phyloP scores from a whole-genome alignment of 2,113 vertebrate species.

The Eonycteris spelaea region DNA sequence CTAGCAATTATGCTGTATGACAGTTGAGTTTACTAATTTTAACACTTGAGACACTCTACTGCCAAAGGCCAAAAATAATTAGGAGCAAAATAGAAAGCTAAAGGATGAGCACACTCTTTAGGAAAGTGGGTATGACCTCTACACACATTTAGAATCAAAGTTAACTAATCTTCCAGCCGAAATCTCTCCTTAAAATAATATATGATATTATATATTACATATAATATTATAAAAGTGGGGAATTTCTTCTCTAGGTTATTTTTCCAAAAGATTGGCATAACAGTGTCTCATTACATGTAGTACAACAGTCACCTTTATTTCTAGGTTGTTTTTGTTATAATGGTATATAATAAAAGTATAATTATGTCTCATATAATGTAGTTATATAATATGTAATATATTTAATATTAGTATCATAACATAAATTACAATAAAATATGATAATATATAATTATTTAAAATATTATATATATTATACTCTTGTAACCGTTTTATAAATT shows the following conservation, averaged over 20 bases:
- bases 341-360: not conserved
- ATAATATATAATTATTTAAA: not conserved
- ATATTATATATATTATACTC: not conserved
- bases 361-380: not conserved
- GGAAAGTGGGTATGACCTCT: not conserved
- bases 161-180: not conserved
- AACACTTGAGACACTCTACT: not conserved
- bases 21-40: conserved; percentile 41
- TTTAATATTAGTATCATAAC: not conserved
- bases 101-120: conserved; percentile 52
- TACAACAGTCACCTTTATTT: not conserved
- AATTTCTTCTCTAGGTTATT: not conserved
- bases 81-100: not conserved
- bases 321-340: conserved; percentile 12
- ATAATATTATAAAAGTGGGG: not conserved
- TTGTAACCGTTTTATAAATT: not conserved
- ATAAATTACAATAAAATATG: not conserved
- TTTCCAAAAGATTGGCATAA: not conserved
- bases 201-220: no score
- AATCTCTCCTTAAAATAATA: not conserved
- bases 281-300: not conserved
- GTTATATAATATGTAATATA: not conserved
- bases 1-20: not conserved
- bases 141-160: conserved; percentile 12
- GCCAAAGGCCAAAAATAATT: conserved; percentile 36